phyloP scores from a whole-genome alignment of 2,888 invertebrate genomes.

The Chaetogeoica ovagalla region DNA sequence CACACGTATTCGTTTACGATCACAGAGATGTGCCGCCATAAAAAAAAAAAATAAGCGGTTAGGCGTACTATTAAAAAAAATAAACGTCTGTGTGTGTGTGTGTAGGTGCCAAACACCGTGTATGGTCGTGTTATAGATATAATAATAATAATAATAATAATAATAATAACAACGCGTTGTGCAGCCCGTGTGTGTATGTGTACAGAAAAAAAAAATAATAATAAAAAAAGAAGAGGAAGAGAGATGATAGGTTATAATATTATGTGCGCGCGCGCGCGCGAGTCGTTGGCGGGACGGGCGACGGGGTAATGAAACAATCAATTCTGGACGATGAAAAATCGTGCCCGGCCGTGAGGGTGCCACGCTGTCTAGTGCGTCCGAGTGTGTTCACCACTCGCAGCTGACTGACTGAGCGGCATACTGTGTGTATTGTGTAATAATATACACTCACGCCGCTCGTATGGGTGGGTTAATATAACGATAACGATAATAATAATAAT shows the following conservation, averaged over 20 bases:
- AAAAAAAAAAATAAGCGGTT: slow-evolving; percentile 39
- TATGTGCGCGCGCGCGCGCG: background rate
- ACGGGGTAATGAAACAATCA: slow-evolving; percentile 52
- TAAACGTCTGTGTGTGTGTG: background rate
- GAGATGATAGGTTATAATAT: slow-evolving; percentile 38
- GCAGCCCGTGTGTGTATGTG: background rate
- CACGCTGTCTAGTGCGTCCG: slow-evolving; percentile 45
- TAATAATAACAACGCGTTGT: too few relatives aligned
- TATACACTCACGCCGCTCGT: background rate
- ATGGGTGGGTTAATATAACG: slow-evolving; percentile 9
- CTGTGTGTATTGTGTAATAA: background rate
- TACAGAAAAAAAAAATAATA: slow-evolving; percentile 4
- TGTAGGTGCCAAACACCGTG: slow-evolving; percentile 44
- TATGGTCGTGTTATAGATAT: slow-evolving; percentile 30
- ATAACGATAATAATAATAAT: background rate
- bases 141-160: background rate
- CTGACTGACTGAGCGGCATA: slow-evolving; percentile 14
- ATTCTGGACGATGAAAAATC: slow-evolving; percentile 49
- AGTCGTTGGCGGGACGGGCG: background rate
- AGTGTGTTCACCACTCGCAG: background rate
- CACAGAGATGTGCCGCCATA: slow-evolving; percentile 50
- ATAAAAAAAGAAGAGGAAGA: background rate
- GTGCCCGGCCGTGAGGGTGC: slow-evolving; percentile 49
- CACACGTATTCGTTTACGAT: slow-evolving; percentile 37
- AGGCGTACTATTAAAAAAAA: slow-evolving; percentile 29